A percentile compares a stretch with the other conserved stretches of the same genome.
Conservation (phyloP, 2,113 vertebrate genomes). For the Passer domesticus region DNA sequence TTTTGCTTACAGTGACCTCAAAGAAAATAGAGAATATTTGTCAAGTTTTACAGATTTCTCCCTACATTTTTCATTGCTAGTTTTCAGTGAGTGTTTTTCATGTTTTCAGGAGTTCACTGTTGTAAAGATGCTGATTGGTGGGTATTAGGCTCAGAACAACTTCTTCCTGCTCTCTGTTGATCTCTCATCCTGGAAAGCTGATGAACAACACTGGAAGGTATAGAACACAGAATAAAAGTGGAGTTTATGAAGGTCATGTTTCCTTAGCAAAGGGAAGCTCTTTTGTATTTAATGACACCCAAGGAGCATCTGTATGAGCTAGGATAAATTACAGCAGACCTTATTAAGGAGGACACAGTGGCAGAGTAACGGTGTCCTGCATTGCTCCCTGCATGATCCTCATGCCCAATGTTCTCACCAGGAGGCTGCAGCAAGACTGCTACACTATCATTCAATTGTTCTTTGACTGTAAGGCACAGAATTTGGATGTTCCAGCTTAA, state of each 20-base stretch:
- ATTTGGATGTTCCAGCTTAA: background rate
- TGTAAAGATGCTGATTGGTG: background rate
- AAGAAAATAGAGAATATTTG: background rate
- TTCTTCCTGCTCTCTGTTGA: background rate
- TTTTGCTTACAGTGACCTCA: background rate
- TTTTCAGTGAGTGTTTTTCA: background rate
- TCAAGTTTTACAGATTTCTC: background rate
- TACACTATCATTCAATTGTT: background rate
- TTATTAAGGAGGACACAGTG: background rate
- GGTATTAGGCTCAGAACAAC: background rate
- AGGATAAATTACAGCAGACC: background rate
- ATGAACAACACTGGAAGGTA: background rate
- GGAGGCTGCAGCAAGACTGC: background rate
- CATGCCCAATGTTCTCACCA: background rate
- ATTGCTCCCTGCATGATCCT: background rate
- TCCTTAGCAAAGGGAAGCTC: background rate
- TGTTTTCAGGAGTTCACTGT: background rate
- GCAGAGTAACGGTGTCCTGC: fast-evolving
- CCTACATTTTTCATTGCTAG: background rate
- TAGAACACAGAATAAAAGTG: background rate
- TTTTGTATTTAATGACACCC: background rate
- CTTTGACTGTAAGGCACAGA: background rate
- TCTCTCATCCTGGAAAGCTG: background rate
- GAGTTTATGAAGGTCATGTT: background rate
- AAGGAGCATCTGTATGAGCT: background rate